Percentiles rank a stretch among this genome's conserved stretches.
These are phyloP conservation scores for Nycticebus coucang DNA, from an alignment of 2,113 vertebrate species.

Conservation along the genomic window DNA sequence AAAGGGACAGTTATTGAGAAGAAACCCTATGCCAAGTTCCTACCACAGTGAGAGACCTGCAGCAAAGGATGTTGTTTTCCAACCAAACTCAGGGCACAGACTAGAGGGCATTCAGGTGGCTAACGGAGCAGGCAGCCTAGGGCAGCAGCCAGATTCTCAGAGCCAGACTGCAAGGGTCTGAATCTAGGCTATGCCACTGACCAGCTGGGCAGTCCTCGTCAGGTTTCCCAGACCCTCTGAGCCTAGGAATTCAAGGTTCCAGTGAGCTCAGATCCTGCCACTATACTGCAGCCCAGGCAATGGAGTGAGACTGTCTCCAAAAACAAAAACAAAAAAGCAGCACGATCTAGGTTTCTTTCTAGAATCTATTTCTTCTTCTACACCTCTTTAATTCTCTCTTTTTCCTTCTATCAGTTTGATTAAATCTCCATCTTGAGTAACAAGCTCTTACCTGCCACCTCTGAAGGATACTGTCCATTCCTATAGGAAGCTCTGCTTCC, in stretches of 20 bases:
- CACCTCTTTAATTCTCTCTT: neutral
- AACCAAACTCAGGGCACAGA: neutral
- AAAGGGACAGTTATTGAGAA: neutral
- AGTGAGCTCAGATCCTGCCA: too few species aligned
- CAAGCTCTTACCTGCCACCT: neutral
- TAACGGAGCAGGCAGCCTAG: neutral
- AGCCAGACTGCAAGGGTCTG: neutral
- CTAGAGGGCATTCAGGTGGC: neutral
- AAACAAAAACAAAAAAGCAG: too few species aligned
- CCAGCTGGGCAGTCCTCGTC: neutral
- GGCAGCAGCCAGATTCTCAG: neutral
- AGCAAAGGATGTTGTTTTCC: neutral
- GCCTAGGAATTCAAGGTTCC: too few species aligned
- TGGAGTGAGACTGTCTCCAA: too few species aligned
- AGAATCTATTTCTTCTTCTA: neutral
- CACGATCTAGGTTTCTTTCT: neutral
- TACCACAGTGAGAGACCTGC: neutral
- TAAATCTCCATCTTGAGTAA: constrained; percentile 3
- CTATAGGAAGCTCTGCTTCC: neutral
- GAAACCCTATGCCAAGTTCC: neutral
- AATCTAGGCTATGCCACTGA: neutral
- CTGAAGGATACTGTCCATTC: neutral
- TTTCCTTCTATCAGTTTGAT: neutral
- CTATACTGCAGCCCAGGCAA: too few species aligned
- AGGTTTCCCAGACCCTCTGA: neutral